phyloP scores from a whole-genome alignment of 2,888 invertebrate genomes.

The Alviniconcha strummeri region DNA sequence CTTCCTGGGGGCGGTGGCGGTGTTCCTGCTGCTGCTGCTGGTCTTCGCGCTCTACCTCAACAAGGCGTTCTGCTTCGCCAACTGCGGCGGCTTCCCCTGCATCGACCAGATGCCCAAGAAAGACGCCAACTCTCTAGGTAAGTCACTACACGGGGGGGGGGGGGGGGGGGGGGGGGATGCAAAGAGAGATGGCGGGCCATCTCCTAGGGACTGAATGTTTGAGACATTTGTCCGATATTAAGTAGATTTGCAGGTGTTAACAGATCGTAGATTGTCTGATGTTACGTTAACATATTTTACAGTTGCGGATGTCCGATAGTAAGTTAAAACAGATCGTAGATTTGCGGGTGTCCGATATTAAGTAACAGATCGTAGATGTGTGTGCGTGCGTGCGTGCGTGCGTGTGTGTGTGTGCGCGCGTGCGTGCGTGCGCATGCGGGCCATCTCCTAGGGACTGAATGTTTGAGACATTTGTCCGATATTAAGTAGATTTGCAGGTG shows the following conservation, averaged over 20 bases:
- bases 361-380: not conserved
- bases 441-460: too few species aligned
- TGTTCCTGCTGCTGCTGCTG: conserved; percentile 87
- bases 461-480: too few species aligned
- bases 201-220: too few species aligned
- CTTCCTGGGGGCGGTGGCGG: conserved; percentile 90
- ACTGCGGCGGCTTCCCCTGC: conserved; percentile 79
- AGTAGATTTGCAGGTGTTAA: too few species aligned
- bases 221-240: too few species aligned
- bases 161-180: too few species aligned
- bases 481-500: too few species aligned
- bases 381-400: not conserved
- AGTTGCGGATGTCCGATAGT: not conserved
- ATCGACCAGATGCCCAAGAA: conserved; percentile 77
- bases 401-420: not conserved
- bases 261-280: too few species aligned
- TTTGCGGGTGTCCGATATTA: too few species aligned
- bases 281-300: too few species aligned
- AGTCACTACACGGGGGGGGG: conserved; percentile 32
- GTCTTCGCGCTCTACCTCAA: conserved; percentile 91
- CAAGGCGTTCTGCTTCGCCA: conserved; percentile 83
- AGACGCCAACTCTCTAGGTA: conserved; percentile 54
- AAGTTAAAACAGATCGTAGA: too few species aligned
- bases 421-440: not conserved
- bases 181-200: too few species aligned